Percentiles rank a stretch among this genome's conserved stretches.
These are phyloP conservation scores for Meandrina meandrites DNA, from an alignment of 92 coral and sea anemone genomes.

Conservation along the genomic window DNA sequence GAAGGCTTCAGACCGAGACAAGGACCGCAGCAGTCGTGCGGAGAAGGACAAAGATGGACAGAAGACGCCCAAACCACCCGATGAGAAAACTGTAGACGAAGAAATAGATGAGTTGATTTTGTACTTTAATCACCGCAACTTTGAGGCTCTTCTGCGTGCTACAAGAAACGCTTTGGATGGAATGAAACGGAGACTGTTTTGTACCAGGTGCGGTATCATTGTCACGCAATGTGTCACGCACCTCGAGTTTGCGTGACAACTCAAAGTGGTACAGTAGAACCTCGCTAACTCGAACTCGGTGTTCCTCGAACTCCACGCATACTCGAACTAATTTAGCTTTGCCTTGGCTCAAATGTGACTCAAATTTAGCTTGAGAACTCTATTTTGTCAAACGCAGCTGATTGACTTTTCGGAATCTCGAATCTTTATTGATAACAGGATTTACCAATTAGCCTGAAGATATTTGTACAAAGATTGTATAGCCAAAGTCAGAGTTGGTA, in stretches of 20 bases:
- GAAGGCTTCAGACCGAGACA: constrained; percentile 67
- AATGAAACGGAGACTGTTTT: constrained; percentile 81
- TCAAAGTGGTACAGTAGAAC: no score
- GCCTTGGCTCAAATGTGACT: no score
- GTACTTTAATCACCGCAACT: constrained; percentile 83
- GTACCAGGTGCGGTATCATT: constrained; percentile 57
- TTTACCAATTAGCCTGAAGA: no score
- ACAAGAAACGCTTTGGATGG: constrained; percentile 85
- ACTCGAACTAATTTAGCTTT: no score
- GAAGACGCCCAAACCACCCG: constrained; percentile 79
- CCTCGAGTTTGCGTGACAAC: background rate
- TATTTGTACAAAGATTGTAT: no score
- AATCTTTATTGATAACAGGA: no score
- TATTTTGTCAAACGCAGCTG: no score
- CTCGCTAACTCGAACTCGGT: no score
- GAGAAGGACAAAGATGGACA: constrained; percentile 60
- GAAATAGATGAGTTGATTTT: constrained; percentile 88
- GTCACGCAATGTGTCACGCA: background rate
- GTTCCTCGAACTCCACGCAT: no score
- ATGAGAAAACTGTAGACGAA: constrained; percentile 83
- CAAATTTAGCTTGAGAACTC: no score
- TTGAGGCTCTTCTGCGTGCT: constrained; percentile 83
- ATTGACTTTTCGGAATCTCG: no score
- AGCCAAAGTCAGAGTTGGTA: no score
- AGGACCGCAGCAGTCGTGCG: constrained; percentile 63